Percentiles rank a stretch among this genome's conserved stretches.
Conservation (phyloP, 2,888 invertebrate species). For the Macaria notata region DNA sequence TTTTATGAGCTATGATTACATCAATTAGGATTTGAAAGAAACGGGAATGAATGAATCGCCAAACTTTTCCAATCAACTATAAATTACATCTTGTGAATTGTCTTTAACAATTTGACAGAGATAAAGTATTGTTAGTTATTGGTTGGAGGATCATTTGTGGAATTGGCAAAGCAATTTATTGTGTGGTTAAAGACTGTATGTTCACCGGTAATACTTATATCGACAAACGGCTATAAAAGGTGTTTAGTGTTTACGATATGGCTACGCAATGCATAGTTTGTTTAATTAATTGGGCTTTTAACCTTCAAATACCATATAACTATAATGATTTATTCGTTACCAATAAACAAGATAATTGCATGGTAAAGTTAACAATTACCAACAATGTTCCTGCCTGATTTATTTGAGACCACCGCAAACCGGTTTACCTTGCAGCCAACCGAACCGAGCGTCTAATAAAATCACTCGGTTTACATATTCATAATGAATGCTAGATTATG, state of each 20-base stretch:
- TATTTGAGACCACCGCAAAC: slow-evolving; percentile 45
- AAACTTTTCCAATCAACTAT: no score
- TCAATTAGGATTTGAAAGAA: no score
- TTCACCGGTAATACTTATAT: slow-evolving; percentile 5
- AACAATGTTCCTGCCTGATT: slow-evolving; percentile 40
- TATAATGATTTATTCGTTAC: slow-evolving; percentile 34
- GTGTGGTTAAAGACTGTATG: no score
- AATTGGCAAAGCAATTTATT: no score
- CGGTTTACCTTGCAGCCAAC: slow-evolving; percentile 51
- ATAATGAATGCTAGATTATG: slow-evolving; percentile 26
- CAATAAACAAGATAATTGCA: slow-evolving; percentile 35
- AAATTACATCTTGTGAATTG: no score
- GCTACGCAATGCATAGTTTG: slow-evolving; percentile 12
- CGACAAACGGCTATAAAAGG: slow-evolving; percentile 14
- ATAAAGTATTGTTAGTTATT: no score
- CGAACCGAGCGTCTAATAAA: slow-evolving; percentile 49
- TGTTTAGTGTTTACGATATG: slow-evolving; percentile 9
- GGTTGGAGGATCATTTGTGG: no score
- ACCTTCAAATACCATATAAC: slow-evolving; percentile 21
- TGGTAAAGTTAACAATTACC: slow-evolving; percentile 30
- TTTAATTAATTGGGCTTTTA: slow-evolving; percentile 19
- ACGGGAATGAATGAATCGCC: no score
- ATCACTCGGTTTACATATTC: slow-evolving; percentile 37
- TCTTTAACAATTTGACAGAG: no score
- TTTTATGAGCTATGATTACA: no score